phyloP scores from a whole-genome alignment of 2,113 vertebrate species.

The Salvelinus alpinus region DNA sequence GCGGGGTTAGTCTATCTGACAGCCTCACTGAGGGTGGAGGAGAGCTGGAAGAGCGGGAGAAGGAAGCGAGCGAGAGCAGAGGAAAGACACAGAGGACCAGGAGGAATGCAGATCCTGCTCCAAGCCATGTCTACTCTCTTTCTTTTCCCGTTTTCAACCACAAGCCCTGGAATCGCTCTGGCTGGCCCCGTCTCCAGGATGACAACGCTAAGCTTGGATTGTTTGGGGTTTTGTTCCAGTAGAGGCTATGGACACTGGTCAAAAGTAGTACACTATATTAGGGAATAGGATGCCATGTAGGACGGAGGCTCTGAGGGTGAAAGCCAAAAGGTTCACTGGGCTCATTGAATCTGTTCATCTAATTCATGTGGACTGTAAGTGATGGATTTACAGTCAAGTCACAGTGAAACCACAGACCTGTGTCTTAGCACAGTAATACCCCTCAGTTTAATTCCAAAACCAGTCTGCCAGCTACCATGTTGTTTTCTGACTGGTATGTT shows the following conservation, averaged over 20 bases:
- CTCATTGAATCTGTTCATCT: neutral
- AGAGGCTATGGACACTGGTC: constrained; percentile 25
- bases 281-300: neutral
- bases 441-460: neutral
- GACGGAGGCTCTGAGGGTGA: neutral
- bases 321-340: neutral
- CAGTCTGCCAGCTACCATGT: neutral
- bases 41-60: neutral
- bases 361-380: no score
- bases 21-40: constrained; percentile 34
- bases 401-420: constrained; percentile 26
- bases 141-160: constrained; percentile 54
- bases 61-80: constrained; percentile 29
- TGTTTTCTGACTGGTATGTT: neutral
- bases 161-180: constrained; percentile 54
- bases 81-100: constrained; percentile 54
- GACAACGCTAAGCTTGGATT: constrained; percentile 12
- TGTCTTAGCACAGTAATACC: constrained; percentile 27
- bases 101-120: constrained; percentile 59
- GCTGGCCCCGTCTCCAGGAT: constrained; percentile 38
- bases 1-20: constrained; percentile 42
- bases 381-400: neutral
- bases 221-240: constrained; percentile 15
- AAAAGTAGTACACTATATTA: neutral
- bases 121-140: constrained; percentile 59